These are phyloP conservation scores for Allygus modestus DNA, from an alignment of 2,888 invertebrate species.

Conservation along the genomic window DNA sequence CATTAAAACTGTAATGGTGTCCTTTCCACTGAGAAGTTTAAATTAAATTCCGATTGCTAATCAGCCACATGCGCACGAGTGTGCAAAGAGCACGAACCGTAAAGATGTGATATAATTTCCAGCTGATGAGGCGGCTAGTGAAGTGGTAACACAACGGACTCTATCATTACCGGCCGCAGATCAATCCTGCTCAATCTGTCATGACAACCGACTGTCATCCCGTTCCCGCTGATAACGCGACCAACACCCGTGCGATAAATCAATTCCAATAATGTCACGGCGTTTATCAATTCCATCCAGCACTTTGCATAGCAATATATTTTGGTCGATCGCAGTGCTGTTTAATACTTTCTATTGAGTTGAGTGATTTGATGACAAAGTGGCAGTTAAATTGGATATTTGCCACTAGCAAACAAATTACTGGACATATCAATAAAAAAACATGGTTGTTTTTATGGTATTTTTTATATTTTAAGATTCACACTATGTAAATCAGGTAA, in stretches of 20 bases:
- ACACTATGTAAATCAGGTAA: too few species aligned
- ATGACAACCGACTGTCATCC: slow-evolving; percentile 18
- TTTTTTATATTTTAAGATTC: too few species aligned
- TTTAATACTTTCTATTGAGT: not conserved
- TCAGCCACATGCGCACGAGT: not conserved
- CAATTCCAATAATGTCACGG: not conserved
- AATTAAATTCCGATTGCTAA: not conserved
- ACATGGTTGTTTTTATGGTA: too few species aligned
- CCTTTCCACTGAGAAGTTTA: not conserved
- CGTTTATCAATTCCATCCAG: not conserved
- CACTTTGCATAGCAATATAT: not conserved
- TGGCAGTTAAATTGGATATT: too few species aligned
- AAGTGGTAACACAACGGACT: not conserved
- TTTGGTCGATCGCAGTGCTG: not conserved
- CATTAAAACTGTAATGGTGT: not conserved
- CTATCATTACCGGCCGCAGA: not conserved
- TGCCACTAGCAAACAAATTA: too few species aligned
- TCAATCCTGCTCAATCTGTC: slow-evolving; percentile 10
- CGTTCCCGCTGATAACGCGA: not conserved
- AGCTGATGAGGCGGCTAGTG: slow-evolving; percentile 19
- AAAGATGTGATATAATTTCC: not conserved
- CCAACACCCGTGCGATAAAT: not conserved
- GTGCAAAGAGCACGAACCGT: not conserved
- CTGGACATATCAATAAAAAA: too few species aligned
- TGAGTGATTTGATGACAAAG: too few species aligned